Evolutionary conservation across 2,113 vertebrate genomes (phyloP).

Genomic region (Calidris pygmaea): DNA sequence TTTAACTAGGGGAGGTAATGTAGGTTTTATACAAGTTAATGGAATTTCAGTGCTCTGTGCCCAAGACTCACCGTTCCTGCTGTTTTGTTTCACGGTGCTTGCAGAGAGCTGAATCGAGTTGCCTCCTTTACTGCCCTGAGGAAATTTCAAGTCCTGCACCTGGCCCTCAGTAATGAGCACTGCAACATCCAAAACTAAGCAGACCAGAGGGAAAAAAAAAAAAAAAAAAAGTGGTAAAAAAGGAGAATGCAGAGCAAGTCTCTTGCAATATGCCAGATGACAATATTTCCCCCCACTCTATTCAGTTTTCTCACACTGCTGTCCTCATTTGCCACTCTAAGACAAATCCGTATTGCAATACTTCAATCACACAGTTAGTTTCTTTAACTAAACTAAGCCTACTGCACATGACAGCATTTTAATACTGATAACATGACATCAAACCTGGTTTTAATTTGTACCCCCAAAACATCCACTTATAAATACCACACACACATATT

Average conservation of each 20-base stretch:
- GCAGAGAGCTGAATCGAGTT: constrained; percentile 96
- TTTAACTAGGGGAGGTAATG: neutral
- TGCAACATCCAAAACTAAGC: constrained; percentile 92
- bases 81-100: constrained; percentile 97
- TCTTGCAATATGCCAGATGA: neutral
- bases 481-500: neutral
- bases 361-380: neutral
- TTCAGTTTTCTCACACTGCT: neutral
- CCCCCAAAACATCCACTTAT: neutral
- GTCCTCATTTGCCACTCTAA: neutral
- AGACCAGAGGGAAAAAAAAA: neutral
- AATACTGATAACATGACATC: neutral
- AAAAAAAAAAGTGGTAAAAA: neutral
- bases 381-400: constrained; percentile 15
- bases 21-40: neutral
- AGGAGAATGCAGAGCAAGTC: neutral
- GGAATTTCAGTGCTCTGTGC: neutral
- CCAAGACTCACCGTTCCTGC: constrained; percentile 89
- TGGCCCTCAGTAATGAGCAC: constrained; percentile 97
- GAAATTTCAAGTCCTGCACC: constrained; percentile 97
- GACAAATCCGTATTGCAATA: neutral
- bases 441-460: constrained; percentile 6
- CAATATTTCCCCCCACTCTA: neutral
- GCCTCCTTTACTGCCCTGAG: constrained; percentile 89
- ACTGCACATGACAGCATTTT: neutral